phyloP scores from a whole-genome alignment of 2,888 invertebrate species.

The Parnassius orleans region DNA sequence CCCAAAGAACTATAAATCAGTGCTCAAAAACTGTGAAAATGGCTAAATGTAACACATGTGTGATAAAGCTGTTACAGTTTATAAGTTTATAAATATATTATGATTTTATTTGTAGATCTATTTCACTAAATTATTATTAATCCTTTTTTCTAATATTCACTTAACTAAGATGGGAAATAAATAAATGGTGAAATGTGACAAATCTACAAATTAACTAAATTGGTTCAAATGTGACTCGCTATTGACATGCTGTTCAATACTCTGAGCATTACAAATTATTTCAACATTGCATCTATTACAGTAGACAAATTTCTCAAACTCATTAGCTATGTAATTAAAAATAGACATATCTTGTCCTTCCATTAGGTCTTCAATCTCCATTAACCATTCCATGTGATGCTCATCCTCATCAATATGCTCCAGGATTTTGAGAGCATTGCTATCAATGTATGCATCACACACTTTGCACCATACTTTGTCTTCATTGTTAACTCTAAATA shows the following conservation, averaged over 20 bases:
- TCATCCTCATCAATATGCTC: constrained; percentile 55
- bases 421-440: constrained; percentile 43
- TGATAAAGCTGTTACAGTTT: background rate
- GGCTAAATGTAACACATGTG: too few relatives aligned
- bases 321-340: constrained; percentile 45
- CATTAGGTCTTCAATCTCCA: constrained; percentile 53
- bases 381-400: constrained; percentile 54
- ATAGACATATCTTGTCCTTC: constrained; percentile 51
- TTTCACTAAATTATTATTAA: background rate
- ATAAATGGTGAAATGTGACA: background rate
- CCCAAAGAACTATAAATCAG: too few relatives aligned
- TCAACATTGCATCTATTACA: constrained; percentile 55
- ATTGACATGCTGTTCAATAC: constrained; percentile 51
- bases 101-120: constrained; percentile 5
- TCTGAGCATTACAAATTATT: constrained; percentile 44
- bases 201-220: constrained; percentile 37
- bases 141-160: background rate
- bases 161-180: constrained; percentile 5
- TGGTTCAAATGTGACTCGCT: constrained; percentile 51
- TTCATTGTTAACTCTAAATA: constrained; percentile 48
- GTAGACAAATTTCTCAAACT: constrained; percentile 51
- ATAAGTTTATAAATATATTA: too few relatives aligned
- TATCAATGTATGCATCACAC: constrained; percentile 50
- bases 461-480: constrained; percentile 60
- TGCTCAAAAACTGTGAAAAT: too few relatives aligned